These are phyloP conservation scores for Trichopria drosophilae DNA, from an alignment of 2,888 invertebrate species.

Conservation along the genomic window DNA sequence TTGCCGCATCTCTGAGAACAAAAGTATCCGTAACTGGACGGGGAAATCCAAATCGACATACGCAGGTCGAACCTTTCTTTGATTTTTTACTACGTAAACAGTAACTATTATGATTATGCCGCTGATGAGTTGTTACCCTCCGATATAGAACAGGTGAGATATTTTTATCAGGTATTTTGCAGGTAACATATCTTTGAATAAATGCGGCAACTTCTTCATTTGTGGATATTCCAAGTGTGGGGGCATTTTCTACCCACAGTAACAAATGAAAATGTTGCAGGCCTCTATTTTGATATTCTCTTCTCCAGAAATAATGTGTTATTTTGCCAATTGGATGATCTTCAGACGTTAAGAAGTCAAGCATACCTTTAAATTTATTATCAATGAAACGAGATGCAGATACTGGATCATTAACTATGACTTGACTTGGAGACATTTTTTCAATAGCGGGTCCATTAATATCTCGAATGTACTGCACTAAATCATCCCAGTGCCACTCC, in stretches of 20 bases:
- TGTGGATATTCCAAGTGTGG: conserved; percentile 35
- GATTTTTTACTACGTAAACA: conserved; percentile 44
- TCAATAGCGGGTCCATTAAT: conserved; percentile 38
- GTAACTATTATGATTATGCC: conserved; percentile 44
- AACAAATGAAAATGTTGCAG: conserved; percentile 39
- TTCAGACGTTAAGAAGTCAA: conserved; percentile 40
- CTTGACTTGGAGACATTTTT: conserved; percentile 32
- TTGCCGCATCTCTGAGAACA: conserved; percentile 30
- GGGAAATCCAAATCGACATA: conserved; percentile 40
- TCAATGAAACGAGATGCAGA: conserved; percentile 45
- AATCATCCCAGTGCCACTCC: conserved; percentile 43
- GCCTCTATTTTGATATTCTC: conserved; percentile 42
- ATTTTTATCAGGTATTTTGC: conserved; percentile 38
- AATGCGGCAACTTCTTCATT: conserved; percentile 40
- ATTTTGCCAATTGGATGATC: conserved; percentile 38
- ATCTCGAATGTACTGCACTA: conserved; percentile 39
- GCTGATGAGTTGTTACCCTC: conserved; percentile 40
- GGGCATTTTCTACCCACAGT: conserved; percentile 45
- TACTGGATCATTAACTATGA: conserved; percentile 47
- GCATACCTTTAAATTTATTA: conserved; percentile 44
- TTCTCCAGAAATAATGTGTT: conserved; percentile 38
- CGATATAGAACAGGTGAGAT: conserved; percentile 37
- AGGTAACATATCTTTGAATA: conserved; percentile 39
- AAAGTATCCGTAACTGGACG: conserved; percentile 30
- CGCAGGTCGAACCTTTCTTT: conserved; percentile 24